Evolutionary conservation across 1,140 invertebrate genomes (phyloP), one percentile per base, ranked within the genome.

Genomic region (Bemisia tabaci): DNA sequence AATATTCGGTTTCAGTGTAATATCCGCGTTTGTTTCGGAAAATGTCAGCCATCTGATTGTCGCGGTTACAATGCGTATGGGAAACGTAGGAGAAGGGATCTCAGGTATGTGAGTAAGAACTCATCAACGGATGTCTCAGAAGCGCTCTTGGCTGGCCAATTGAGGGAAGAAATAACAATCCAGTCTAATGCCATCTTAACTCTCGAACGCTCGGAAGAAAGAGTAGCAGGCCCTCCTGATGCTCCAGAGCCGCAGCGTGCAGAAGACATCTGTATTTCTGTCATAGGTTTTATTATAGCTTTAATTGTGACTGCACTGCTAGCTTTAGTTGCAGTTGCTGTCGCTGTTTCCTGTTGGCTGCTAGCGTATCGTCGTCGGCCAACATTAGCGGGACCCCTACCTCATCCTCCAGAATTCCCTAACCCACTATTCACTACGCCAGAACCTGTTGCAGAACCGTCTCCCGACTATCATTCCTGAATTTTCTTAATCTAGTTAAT

Each of bases 1-100:
- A 95, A 94, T 74, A 92, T 96, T 71, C 81, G 92, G 77, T 96
- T 96, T 89, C 92, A 95, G 77, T 96, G 94, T 76, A 95, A 95
- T 75, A 94, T 96, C 74, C 83, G 93, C 60, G 92, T 96, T 2
- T 96, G 94, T 81, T 96, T 96, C 75, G 92, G 92, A 76, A 90
- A 87, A 78, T 96, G 94, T 79, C 93, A 94, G 83, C 93, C 94
- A 68, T 92, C 95, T 0, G 95, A 96, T 74, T 96, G 93, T 77
- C 85, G 90, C 72, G 92, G 92, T 70, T 86, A 87, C 71, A 92
- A 95, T 77, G 91, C 92, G 33, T 95, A 88, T 75, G 91, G 93
- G 58, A 82, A 87, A 75, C 82, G 89, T 72, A 82, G 84, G 72
- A 85, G 88, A 79, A 83, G 90, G 77, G 82, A 86, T 72, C 5